A percentile compares a stretch with the other conserved stretches of the same genome.
Conservation (phyloP, 2,113 vertebrate genomes). For the Microcebus lehilahytsara region DNA sequence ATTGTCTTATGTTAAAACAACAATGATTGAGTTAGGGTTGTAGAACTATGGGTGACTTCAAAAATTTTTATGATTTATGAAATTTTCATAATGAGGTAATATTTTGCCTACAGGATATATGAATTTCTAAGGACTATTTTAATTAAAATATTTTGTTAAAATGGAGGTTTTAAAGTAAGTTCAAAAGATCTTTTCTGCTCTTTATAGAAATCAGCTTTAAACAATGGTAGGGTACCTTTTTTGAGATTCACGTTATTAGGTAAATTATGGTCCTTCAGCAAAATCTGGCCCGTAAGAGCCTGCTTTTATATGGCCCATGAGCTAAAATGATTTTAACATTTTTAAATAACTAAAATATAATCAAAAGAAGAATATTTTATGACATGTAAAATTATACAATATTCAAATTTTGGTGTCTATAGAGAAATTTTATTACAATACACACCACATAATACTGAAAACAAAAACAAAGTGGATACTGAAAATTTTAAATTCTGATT, state of each 20-base stretch:
- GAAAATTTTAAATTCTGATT: constrained; percentile 31
- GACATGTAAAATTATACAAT: background rate
- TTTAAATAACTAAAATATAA: constrained; percentile 18
- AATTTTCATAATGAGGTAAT: constrained; percentile 7
- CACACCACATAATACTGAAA: background rate
- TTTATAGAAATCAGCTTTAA: constrained; percentile 18
- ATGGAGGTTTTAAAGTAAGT: background rate
- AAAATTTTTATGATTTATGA: background rate
- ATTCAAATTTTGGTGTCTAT: constrained; percentile 16
- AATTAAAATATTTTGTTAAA: constrained; percentile 10
- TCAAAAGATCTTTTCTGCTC: background rate
- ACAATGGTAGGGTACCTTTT: background rate
- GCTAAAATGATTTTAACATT: background rate
- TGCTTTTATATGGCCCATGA: background rate
- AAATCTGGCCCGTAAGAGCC: background rate
- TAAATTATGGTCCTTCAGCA: background rate
- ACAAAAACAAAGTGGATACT: background rate
- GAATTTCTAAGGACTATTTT: background rate
- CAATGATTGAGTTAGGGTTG: background rate
- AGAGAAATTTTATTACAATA: constrained; percentile 16
- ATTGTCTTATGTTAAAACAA: background rate
- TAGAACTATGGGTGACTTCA: background rate
- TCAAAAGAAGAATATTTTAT: constrained; percentile 3
- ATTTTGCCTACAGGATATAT: constrained; percentile 2
- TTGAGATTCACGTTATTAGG: background rate